Evolutionary conservation across 2,113 vertebrate genomes (phyloP).

Genomic region (Choloepus hoffmanni): DNA sequence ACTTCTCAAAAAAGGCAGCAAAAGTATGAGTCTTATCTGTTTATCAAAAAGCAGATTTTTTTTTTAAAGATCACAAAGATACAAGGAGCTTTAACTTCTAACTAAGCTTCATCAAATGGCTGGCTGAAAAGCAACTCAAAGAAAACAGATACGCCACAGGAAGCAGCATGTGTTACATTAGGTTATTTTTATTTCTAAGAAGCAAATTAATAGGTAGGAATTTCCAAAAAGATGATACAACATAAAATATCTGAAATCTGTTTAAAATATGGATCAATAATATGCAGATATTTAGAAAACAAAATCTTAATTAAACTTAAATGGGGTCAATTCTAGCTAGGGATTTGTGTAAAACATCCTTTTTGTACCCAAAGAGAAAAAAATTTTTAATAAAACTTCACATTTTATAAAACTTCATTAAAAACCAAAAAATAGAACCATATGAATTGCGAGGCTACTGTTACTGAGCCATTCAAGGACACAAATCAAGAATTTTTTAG

Average conservation of each 20-base stretch:
- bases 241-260: not conserved
- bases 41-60: conserved; percentile 56
- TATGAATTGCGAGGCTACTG: conserved; percentile 35
- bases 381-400: not conserved
- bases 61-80: conserved; percentile 74
- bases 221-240: not conserved
- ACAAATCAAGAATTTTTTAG: conserved; percentile 18
- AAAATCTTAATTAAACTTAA: conserved; percentile 23
- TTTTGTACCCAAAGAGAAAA: not conserved
- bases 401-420: conserved; percentile 7
- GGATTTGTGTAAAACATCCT: conserved; percentile 33
- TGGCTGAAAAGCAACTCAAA: conserved; percentile 44
- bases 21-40: conserved; percentile 35
- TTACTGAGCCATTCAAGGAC: not conserved
- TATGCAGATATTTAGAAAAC: not conserved
- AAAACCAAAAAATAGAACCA: conserved; percentile 17
- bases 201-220: conserved; percentile 52
- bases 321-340: not conserved
- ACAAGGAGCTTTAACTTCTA: not conserved
- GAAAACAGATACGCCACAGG: not conserved
- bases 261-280: conserved; percentile 11
- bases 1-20: not conserved
- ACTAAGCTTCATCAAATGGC: conserved; percentile 26
- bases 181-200: conserved; percentile 45
- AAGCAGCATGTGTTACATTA: not conserved